Evolutionary conservation across 2,113 vertebrate genomes (phyloP).

Genomic region (Hyperoodon ampullatus): DNA sequence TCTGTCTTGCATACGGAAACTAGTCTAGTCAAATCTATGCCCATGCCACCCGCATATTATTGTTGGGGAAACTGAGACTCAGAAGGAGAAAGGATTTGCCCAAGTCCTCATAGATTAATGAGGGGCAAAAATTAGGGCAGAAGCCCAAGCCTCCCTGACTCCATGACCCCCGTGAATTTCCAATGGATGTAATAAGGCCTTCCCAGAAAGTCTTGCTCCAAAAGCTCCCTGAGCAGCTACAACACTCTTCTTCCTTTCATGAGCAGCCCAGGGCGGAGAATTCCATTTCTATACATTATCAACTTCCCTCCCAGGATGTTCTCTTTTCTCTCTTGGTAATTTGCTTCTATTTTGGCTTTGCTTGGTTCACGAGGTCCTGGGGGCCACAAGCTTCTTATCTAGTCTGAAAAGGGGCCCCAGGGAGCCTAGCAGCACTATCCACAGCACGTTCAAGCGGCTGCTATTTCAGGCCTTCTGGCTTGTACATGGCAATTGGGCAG

Average conservation of each 20-base stretch:
- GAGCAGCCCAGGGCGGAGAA: neutral
- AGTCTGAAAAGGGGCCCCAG: neutral
- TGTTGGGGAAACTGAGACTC: neutral
- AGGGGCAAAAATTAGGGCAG: neutral
- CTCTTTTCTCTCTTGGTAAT: neutral
- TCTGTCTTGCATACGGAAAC: neutral
- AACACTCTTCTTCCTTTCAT: neutral
- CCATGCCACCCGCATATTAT: neutral
- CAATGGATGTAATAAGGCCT: neutral
- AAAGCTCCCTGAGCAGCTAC: neutral
- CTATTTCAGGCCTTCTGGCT: neutral
- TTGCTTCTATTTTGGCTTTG: constrained; percentile 17
- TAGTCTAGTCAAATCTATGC: neutral
- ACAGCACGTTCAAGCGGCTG: neutral
- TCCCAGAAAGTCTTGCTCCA: neutral
- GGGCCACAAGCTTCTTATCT: neutral
- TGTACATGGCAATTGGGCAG: neutral
- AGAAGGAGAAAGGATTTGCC: neutral
- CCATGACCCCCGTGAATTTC: neutral
- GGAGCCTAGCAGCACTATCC: neutral
- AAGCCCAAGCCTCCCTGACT: neutral
- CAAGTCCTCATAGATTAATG: neutral
- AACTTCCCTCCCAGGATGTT: neutral
- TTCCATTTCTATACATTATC: neutral
- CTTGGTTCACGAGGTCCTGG: neutral